phyloP scores from a whole-genome alignment of 1,140 invertebrate species.

The Neuroterus valhalla region DNA sequence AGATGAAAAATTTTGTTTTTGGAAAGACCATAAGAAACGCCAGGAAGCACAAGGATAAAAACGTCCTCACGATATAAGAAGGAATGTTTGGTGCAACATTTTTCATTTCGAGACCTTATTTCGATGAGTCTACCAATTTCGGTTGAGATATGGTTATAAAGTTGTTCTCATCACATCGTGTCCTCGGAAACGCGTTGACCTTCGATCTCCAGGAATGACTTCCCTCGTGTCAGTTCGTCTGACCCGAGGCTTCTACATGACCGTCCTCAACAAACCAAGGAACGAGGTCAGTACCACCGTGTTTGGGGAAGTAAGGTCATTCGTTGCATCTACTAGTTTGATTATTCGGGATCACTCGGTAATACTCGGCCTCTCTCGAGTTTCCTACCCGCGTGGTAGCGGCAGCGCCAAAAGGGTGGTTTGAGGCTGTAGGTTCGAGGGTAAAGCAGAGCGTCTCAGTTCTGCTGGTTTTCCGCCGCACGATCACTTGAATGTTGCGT shows the following conservation, averaged over 20 bases:
- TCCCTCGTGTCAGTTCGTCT: constrained; percentile 47
- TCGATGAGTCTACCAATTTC: no score
- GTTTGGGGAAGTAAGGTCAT: constrained; percentile 47
- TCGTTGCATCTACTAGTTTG: constrained; percentile 44
- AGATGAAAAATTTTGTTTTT: no score
- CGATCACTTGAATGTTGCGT: constrained; percentile 66
- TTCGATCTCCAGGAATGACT: constrained; percentile 25
- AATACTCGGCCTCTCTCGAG: constrained; percentile 48
- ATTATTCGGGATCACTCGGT: constrained; percentile 54
- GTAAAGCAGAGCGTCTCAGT: constrained; percentile 42
- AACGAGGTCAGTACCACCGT: constrained; percentile 71
- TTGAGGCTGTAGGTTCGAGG: constrained; percentile 29
- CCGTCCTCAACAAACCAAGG: constrained; percentile 67
- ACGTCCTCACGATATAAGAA: no score
- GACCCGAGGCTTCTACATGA: constrained; percentile 62
- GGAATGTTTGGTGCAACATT: no score
- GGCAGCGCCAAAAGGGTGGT: neutral
- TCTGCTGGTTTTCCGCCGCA: constrained; percentile 52
- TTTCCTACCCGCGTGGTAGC: constrained; percentile 31
- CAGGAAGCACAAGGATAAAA: no score
- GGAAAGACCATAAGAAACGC: no score
- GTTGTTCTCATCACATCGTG: neutral
- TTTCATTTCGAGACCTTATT: no score
- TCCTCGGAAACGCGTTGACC: constrained; percentile 18
- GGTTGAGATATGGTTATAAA: no score